Evolutionary conservation across 2,113 vertebrate genomes (phyloP).

Genomic region (Lophochroa leadbeateri): DNA sequence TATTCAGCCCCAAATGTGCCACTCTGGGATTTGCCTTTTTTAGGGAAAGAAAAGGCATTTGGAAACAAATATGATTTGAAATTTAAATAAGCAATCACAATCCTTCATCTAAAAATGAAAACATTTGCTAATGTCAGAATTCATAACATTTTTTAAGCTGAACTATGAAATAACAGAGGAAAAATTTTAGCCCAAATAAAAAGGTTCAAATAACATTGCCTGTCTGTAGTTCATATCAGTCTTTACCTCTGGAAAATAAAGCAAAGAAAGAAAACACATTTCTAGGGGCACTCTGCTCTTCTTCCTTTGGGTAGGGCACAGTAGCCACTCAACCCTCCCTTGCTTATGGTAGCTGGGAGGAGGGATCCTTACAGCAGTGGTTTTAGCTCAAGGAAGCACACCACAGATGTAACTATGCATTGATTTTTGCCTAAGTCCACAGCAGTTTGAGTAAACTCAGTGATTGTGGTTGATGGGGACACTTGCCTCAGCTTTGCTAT

Average conservation of each 20-base stretch:
- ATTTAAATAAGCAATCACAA: neutral
- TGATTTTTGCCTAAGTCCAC: neutral
- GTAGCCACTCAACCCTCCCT: neutral
- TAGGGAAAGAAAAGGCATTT: neutral
- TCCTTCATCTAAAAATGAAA: neutral
- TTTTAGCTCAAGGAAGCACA: neutral
- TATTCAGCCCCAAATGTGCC: neutral
- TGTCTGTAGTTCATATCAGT: neutral
- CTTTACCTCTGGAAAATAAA: neutral
- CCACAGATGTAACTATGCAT: rapidly evolving
- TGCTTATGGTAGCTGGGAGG: neutral
- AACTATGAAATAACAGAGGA: neutral
- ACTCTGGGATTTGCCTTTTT: neutral
- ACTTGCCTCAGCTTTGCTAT: neutral
- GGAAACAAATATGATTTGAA: neutral
- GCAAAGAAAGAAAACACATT: neutral
- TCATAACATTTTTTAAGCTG: neutral
- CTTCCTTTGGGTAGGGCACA: neutral
- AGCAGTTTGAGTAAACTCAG: neutral
- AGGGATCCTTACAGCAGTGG: neutral
- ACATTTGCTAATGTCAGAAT: neutral
- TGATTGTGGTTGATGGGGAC: rapidly evolving
- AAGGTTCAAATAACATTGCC: neutral
- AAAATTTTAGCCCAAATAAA: neutral
- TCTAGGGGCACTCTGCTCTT: neutral